phyloP scores from a whole-genome alignment of 1,140 invertebrate genomes.

The Drosophila biarmipes region DNA sequence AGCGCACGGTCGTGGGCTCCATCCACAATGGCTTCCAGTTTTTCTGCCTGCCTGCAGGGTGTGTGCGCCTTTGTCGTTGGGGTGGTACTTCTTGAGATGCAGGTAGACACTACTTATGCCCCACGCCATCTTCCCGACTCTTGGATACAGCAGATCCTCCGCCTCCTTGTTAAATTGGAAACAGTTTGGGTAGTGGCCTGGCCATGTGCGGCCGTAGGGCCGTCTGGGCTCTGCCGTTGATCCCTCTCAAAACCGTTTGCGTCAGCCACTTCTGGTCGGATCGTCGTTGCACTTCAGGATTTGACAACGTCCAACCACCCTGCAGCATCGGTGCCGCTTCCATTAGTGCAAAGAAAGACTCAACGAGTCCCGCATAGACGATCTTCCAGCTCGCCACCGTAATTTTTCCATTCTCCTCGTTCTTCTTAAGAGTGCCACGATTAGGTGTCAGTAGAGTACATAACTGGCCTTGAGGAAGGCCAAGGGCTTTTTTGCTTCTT shows the following conservation, averaged over 20 bases:
- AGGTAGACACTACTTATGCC: slow-evolving; percentile 5
- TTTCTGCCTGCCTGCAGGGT: neutral
- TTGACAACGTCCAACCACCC: no score
- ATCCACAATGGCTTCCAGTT: neutral
- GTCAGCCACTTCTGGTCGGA: no score
- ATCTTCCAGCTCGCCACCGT: neutral
- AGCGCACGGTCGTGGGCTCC: neutral
- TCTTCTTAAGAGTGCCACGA: neutral
- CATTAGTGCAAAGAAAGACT: neutral
- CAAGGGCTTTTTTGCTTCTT: neutral
- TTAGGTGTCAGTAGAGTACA: neutral
- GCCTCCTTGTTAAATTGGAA: no score
- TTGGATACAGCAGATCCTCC: no score
- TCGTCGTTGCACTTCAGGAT: no score
- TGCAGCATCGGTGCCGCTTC: neutral
- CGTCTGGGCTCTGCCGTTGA: no score
- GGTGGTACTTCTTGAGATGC: slow-evolving; percentile 2
- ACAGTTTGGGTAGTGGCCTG: no score
- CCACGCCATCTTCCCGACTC: neutral
- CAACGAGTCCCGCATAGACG: neutral
- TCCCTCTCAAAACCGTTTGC: no score
- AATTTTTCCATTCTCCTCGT: no score
- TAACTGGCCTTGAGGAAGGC: neutral
- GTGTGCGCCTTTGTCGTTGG: neutral
- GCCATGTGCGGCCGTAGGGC: no score